Evolutionary conservation across 2,888 invertebrate genomes (phyloP), one percentile per base, ranked within the genome.

Genomic region (Trissonchulus sp.): DNA sequence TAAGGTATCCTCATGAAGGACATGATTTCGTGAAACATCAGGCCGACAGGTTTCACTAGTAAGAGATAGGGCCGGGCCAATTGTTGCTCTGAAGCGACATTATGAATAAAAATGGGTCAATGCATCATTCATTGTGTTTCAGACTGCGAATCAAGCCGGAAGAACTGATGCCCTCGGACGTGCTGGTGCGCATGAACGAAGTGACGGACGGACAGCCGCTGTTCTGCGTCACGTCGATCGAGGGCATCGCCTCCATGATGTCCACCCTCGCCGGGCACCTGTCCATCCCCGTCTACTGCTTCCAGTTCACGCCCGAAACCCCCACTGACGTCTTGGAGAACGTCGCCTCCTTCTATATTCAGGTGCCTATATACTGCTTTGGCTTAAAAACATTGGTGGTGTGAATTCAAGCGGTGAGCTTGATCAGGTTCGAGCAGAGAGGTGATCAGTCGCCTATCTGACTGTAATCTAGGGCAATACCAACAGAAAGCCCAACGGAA

Each of bases 271-370:
- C 93, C 30, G 87, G 87, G 74, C 89, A 90, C 79, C 88, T 97
- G 78, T 88, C 90, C 69, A 89, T 89, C 76, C 91, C 91, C 1
- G 93, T 93, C 73, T 92, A 90, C 87, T 95, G 94, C n/a, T 87
- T 97, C 72, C 96, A 97, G 86, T 94, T 94, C 86, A 91, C 92
- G 15, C 86, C 87, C 69, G 88, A 89, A 23, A 91, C 91, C 36
- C 93, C 94, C 63, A 85, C 92, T 1, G 83, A 82, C 74, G 80
- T 79, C 35, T 82, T 83, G 76, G 83, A 83, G 63, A 79, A 77
- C 69, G 82, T 83, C 69, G 83, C 83, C 74, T 78, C 78, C 68
- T 78, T 77, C 73, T 83, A 84, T 79, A 81, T 83, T 77, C 75
- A 79, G 76, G 80, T 79, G 8, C 23, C 48, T 48, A 48, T 48